Evolutionary conservation across 2,888 invertebrate species (phyloP).

Genomic region (Melitaea athalia): DNA sequence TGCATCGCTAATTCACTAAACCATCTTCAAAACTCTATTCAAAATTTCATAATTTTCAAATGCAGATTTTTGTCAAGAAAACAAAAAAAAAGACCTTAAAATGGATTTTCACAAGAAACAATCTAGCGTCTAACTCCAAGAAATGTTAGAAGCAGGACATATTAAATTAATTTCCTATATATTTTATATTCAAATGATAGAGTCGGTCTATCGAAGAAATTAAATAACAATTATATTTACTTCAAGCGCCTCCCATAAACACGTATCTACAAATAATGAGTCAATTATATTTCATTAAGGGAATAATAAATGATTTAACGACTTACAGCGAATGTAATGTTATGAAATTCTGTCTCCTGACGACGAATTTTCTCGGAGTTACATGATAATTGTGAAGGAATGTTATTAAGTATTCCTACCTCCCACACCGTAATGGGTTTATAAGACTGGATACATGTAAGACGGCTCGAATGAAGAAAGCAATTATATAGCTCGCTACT

Average conservation of each 20-base stretch:
- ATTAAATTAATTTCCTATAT: too few species aligned
- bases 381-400: slow-evolving; percentile 41
- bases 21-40: too few species aligned
- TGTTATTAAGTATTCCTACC: slow-evolving; percentile 42
- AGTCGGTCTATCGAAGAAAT: neutral
- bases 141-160: too few species aligned
- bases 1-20: too few species aligned
- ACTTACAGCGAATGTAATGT: neutral
- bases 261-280: neutral
- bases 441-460: slow-evolving; percentile 53
- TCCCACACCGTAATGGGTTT: slow-evolving; percentile 52
- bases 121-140: too few species aligned
- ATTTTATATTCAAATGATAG: too few species aligned
- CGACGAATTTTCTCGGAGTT: slow-evolving; percentile 28
- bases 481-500: slow-evolving; percentile 57
- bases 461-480: slow-evolving; percentile 54
- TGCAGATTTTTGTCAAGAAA: too few species aligned
- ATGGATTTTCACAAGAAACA: too few species aligned
- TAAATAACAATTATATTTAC: neutral
- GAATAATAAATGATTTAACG: slow-evolving; percentile 5
- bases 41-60: too few species aligned
- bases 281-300: neutral
- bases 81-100: too few species aligned
- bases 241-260: neutral
- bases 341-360: slow-evolving; percentile 14